A percentile compares a stretch with the other conserved stretches of the same genome.
phyloP scores from a whole-genome alignment of 1,140 invertebrate species.

The Thalassaphorura encarpata region DNA sequence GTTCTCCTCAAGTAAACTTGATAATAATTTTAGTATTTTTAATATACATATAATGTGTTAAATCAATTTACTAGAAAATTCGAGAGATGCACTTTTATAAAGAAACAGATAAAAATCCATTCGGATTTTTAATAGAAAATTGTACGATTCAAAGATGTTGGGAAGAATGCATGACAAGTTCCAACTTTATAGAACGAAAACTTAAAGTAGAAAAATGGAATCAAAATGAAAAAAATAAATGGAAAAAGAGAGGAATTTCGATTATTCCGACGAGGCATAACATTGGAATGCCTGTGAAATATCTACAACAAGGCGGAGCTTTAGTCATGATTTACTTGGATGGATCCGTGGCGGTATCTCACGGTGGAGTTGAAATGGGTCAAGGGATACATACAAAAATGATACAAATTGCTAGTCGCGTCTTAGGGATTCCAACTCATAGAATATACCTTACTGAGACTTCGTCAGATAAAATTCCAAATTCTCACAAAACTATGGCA shows the following conservation, averaged over 20 bases:
- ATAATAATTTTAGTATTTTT: too few species aligned
- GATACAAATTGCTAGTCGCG: constrained; percentile 71
- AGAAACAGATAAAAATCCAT: constrained; percentile 63
- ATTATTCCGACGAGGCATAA: constrained; percentile 81
- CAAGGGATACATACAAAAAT: constrained; percentile 93
- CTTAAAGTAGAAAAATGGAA: constrained; percentile 58
- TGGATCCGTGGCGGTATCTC: constrained; percentile 78
- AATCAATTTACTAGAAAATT: too few species aligned
- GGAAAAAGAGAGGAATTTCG: constrained; percentile 76
- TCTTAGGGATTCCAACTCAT: constrained; percentile 57
- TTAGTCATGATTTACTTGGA: constrained; percentile 78
- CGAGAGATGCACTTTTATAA: constrained; percentile 66
- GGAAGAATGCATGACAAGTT: constrained; percentile 60
- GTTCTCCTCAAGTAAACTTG: too few species aligned
- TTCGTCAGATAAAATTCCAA: constrained; percentile 87
- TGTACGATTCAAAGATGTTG: constrained; percentile 71
- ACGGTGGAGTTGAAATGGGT: constrained; percentile 91
- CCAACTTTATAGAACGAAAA: constrained; percentile 53
- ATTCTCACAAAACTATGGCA: constrained; percentile 82
- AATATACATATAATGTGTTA: too few species aligned
- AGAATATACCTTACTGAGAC: constrained; percentile 82
- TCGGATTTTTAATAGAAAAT: constrained; percentile 57
- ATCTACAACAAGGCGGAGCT: constrained; percentile 80
- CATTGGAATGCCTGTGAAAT: constrained; percentile 64
- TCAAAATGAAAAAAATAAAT: constrained; percentile 70